Evolutionary conservation across 2,797 vertebrate species (phyloP).

Genomic region (Setipinna tenuifilis): DNA sequence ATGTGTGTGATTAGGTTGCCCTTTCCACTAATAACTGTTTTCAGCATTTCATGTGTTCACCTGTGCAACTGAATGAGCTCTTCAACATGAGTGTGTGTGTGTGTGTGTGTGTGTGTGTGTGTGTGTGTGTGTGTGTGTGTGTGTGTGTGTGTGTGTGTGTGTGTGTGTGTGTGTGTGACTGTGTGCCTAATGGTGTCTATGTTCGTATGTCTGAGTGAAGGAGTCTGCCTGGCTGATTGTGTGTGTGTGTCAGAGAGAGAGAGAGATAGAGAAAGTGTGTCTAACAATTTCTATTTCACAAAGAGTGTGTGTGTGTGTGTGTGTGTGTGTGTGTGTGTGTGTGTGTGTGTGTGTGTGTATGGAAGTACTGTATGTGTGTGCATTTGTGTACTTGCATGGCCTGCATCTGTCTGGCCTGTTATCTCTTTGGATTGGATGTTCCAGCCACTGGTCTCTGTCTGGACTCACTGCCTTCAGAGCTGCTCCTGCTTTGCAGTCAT

Average conservation of each 20-base stretch:
- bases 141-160: too few relatives aligned
- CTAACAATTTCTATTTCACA: neutral
- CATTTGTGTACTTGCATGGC: neutral
- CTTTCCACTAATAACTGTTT: neutral
- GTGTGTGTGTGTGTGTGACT: neutral
- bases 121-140: neutral
- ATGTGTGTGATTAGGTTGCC: neutral
- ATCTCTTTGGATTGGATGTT: neutral
- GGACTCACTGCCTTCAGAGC: neutral
- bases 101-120: constrained; percentile 1
- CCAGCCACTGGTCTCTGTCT: neutral
- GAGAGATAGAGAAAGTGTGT: too few relatives aligned
- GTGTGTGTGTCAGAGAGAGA: neutral
- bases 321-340: too few relatives aligned
- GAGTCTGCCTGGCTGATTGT: neutral
- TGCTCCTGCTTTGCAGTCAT: neutral
- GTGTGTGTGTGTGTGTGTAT: neutral
- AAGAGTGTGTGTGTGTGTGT: neutral
- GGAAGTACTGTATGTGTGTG: neutral
- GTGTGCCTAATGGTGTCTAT: too few relatives aligned
- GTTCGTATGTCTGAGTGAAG: too few relatives aligned
- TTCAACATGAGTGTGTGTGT: neutral
- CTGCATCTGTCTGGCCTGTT: neutral
- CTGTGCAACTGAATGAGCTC: neutral
- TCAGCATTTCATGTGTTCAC: neutral